These are phyloP conservation scores for Xestia ashworthii DNA, from an alignment of 2,888 invertebrate species.

Conservation along the genomic window DNA sequence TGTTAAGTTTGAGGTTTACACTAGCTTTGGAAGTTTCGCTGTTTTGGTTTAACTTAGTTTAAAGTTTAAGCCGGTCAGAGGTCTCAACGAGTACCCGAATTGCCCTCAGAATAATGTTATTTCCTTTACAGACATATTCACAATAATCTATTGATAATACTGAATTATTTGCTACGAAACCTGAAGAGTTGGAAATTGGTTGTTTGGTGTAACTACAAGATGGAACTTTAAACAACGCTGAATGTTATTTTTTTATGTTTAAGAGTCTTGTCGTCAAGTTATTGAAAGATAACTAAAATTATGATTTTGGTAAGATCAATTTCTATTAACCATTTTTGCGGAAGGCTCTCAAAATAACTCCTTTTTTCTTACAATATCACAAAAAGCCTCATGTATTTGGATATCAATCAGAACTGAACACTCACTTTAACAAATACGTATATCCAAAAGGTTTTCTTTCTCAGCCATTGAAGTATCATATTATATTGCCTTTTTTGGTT, in stretches of 20 bases:
- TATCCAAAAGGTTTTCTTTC: conserved; percentile 14
- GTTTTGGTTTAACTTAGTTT: conserved; percentile 8
- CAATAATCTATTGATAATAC: background rate
- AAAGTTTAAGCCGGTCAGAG: background rate
- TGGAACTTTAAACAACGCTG: background rate
- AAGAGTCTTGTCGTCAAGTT: background rate
- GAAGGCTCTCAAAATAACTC: background rate
- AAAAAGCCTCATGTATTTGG: conserved; percentile 13
- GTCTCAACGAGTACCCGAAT: background rate
- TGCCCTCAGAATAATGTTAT: background rate
- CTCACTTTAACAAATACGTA: conserved; percentile 25
- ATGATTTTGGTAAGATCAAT: background rate
- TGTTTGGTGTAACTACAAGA: background rate
- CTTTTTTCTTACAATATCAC: background rate
- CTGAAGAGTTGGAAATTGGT: background rate
- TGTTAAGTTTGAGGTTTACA: background rate
- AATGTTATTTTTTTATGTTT: background rate
- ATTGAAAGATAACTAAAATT: background rate
- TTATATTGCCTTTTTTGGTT: background rate
- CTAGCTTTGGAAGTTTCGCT: conserved; percentile 5
- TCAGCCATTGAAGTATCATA: conserved; percentile 1
- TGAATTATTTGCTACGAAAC: background rate
- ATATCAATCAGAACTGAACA: conserved; percentile 9
- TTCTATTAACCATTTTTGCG: background rate
- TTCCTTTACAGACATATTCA: background rate